Evolutionary conservation across 23 tunicate species (phyloP).

Genomic region (Clavelina lepadiformis): DNA sequence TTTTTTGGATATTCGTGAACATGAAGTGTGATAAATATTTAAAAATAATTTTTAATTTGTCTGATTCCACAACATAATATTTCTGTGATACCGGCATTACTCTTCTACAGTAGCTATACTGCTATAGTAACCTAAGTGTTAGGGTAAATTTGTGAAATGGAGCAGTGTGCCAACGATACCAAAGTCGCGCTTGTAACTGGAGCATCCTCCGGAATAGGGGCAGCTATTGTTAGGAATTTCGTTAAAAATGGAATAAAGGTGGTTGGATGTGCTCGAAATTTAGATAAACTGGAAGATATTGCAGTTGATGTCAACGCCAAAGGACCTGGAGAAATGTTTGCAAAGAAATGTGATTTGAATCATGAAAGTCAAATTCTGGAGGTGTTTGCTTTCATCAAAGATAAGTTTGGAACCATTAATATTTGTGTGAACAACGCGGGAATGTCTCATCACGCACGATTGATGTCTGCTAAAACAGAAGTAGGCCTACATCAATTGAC

Average conservation of each 20-base stretch:
- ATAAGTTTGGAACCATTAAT: constrained; percentile 54
- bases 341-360: constrained; percentile 53
- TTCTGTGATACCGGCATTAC: too few species aligned
- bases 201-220: constrained; percentile 77
- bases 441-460: constrained; percentile 33
- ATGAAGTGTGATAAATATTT: too few species aligned
- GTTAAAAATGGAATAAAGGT: constrained; percentile 52
- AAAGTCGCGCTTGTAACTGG: constrained; percentile 88
- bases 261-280: constrained; percentile 70
- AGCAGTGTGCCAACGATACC: too few species aligned
- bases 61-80: too few species aligned
- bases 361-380: constrained; percentile 50
- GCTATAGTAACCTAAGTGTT: too few species aligned
- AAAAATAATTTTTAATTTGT: too few species aligned
- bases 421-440: constrained; percentile 83
- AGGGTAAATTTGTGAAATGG: too few species aligned
- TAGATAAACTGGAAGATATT: constrained; percentile 41
- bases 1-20: too few species aligned
- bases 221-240: constrained; percentile 57
- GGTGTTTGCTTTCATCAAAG: constrained; percentile 55
- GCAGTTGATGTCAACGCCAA: constrained; percentile 36
- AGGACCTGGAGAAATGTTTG: constrained; percentile 45
- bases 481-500: constrained; percentile 4
- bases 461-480: constrained; percentile 60
- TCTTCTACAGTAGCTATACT: too few species aligned